A percentile compares a stretch with the other conserved stretches of the same genome.
These are phyloP conservation scores for Streptopelia turtur DNA, from an alignment of 2,797 vertebrate species.

Conservation along the genomic window DNA sequence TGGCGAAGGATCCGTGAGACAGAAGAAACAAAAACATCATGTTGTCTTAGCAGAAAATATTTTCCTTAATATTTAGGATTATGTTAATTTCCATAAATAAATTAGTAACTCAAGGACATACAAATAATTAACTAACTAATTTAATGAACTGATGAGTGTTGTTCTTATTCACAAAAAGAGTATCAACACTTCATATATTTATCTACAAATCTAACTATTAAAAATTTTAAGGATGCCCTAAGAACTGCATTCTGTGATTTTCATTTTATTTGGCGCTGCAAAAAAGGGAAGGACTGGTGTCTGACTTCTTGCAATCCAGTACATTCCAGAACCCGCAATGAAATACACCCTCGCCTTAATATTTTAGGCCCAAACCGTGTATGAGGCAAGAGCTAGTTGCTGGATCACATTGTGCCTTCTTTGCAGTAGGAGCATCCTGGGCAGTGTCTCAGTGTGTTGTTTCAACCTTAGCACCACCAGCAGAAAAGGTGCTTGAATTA, in stretches of 20 bases:
- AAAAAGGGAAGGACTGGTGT: neutral
- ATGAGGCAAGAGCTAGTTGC: neutral
- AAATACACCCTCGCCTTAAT: neutral
- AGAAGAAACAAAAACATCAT: neutral
- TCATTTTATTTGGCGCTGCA: neutral
- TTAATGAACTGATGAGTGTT: neutral
- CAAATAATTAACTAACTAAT: neutral
- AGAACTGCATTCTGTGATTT: neutral
- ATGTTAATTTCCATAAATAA: slow-evolving; percentile 1
- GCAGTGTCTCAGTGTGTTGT: neutral
- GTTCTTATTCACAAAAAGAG: neutral
- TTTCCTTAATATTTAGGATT: neutral
- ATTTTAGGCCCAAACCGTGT: neutral
- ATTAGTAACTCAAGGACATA: neutral
- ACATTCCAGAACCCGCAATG: neutral
- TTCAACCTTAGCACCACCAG: neutral
- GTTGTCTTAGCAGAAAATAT: neutral
- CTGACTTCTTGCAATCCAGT: neutral
- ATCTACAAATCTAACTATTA: neutral
- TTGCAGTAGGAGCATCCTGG: rapidly evolving
- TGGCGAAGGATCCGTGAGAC: neutral
- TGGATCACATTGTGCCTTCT: neutral
- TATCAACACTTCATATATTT: neutral
- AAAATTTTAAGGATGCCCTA: neutral
- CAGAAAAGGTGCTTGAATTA: neutral